Evolutionary conservation across 92 coral and sea anemone genomes (phyloP), one percentile per base, ranked within the genome.

Genomic region (Paragorgia papillata): DNA sequence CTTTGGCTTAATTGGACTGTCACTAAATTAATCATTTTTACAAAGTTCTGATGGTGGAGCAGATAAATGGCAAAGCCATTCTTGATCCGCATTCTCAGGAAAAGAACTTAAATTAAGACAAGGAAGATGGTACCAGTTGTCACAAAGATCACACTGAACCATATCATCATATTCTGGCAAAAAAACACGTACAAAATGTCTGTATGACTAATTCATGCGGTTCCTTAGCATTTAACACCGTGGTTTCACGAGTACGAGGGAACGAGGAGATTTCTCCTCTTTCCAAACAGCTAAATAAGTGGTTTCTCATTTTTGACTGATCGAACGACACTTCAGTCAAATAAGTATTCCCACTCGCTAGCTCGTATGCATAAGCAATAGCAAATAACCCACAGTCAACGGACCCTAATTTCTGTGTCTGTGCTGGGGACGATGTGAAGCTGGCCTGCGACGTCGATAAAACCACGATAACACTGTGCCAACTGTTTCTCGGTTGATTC

Each of bases 331-430:
- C 48, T 53, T 44, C 75, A 50, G 12, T 20, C 13, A 40, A 20
- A 35, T 49, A 71, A 13, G 2, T 24, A 31, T 80, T 70, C 30
- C 79, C 69, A 26, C 84, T 68, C 7, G 84, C 84, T 51, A 80
- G 79, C 40, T 80, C 84, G 40, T 80, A 57, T 19, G 85, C 85
- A 75, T 30, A 35, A 9, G 85, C 79, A 40, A 71, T 71, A 24
- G 80, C 79, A 62, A 81, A 81, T 50, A 81, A 54, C 1, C 80
- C 73, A 66, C 74, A 70, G 73, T 70, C 69, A 9, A 26, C 44
- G 17, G 60, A 44, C 7, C 83, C 76, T 3, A 27, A 26, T 73
- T 65, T 39, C 54, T 50, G 61, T 20, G 65, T 56, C 83, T 50
- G 83, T 39, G 33, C 44, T 34, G 29, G 64, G 9, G 75, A 33